A percentile compares a stretch with the other conserved stretches of the same genome.
Evolutionary conservation across 2,113 vertebrate species (phyloP).

Genomic region (Kobus ellipsiprymnus): DNA sequence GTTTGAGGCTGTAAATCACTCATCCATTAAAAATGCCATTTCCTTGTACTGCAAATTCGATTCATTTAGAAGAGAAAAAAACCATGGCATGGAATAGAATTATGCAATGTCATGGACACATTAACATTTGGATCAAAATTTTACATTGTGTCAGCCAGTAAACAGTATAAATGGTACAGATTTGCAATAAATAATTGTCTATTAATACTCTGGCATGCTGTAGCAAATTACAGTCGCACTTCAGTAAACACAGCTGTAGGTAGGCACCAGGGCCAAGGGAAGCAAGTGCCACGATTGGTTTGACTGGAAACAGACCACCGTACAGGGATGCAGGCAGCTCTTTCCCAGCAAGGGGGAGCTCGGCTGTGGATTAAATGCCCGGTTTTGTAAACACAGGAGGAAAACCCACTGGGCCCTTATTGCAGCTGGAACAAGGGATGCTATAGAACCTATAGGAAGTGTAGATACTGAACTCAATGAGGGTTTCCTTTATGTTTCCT

Average conservation of each 20-base stretch:
- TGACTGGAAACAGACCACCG: conserved; percentile 50
- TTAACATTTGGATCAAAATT: conserved; percentile 93
- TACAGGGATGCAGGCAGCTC: background rate
- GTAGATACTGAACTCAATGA: conserved; percentile 28
- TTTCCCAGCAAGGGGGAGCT: conserved; percentile 34
- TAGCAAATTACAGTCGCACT: conserved; percentile 89
- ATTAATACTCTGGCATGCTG: conserved; percentile 88
- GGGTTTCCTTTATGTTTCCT: conserved; percentile 45
- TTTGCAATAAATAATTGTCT: conserved; percentile 94
- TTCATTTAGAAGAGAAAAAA: conserved; percentile 80
- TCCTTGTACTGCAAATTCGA: conserved; percentile 76
- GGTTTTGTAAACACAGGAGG: conserved; percentile 7
- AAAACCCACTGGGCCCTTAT: conserved; percentile 16
- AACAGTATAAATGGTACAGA: conserved; percentile 89
- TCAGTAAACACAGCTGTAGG: conserved; percentile 85
- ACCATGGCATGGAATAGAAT: conserved; percentile 80
- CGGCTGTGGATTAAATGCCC: conserved; percentile 3
- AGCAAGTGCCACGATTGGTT: conserved; percentile 63
- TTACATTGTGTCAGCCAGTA: conserved; percentile 87
- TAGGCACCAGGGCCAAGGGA: conserved; percentile 71
- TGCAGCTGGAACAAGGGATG: background rate
- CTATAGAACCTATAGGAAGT: background rate
- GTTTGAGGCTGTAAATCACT: conserved; percentile 81
- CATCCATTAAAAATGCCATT: conserved; percentile 83
- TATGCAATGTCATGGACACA: conserved; percentile 88